Evolutionary conservation across 2,888 invertebrate species (phyloP), one percentile per base, ranked within the genome.

Genomic region (Thera britannica): DNA sequence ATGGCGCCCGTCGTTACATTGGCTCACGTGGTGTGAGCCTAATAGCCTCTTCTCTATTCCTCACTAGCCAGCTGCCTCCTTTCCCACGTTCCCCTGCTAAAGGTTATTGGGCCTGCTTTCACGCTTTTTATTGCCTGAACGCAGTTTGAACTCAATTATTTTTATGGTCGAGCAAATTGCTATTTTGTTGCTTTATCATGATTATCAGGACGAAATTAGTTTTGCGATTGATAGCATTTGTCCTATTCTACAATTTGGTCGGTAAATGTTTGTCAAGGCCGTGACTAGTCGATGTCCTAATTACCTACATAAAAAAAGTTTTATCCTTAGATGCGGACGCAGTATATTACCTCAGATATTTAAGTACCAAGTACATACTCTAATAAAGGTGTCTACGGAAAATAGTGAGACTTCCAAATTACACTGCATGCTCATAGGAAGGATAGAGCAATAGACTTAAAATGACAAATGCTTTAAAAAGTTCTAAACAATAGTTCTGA

Each of bases 141-240:
- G 90, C 90, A 90, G 91, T 93, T 93, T 92, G 90, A 92, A 93
- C 93, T 92, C 92, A 93, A 93, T 93, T 93, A 93, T 92, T 92
- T 93, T 93, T 93, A 93, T 90, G 92, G 90, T 87, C 82, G 88
- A 81, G 87, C 83, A 91, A 93, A 93, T 93, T 92, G 91, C 93
- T 92, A 91, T 92, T 91, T 93, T 92, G 92, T 92, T 93, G 93
- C 92, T 87, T 87, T 90, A 92, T 92, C 92, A 92, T 83, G 90
- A 92, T 92, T 91, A 92, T 92, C 88, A 89, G 83, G 89, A 86
- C 86, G 82, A 87, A 91, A 92, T 92, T 92, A 90, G 90, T 89
- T 90, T 80, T 77, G 83, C 83, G 84, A 90, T 90, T 90, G 90
- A 90, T 90, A 88, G 89, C 77, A 82, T 83, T 83, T 84, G 83